Conservation (phyloP, 2,113 vertebrate species). For the Phaethon lepturus region DNA sequence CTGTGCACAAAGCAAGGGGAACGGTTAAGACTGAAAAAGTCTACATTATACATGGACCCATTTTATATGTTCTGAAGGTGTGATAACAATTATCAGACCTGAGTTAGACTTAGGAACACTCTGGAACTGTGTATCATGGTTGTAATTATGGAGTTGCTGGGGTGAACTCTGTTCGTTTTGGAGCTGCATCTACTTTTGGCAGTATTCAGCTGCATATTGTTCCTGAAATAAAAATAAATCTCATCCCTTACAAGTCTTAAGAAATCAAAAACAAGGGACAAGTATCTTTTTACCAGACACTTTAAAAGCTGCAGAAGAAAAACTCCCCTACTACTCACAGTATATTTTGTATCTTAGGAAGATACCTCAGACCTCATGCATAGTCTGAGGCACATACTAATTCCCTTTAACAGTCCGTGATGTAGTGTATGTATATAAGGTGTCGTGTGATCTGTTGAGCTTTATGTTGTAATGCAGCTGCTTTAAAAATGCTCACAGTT, state of each 20-base stretch:
- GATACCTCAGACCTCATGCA: too few relatives aligned
- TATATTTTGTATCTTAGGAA: not conserved
- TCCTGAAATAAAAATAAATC: not conserved
- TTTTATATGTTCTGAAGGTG: not conserved
- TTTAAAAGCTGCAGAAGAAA: not conserved
- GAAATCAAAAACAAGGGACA: not conserved
- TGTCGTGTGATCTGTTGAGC: not conserved
- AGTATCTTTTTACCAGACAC: not conserved
- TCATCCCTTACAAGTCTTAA: not conserved
- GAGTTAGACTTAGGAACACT: not conserved
- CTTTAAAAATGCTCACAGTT: not conserved
- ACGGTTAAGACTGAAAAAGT: not conserved
- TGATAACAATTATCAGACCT: not conserved
- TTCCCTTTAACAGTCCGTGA: not conserved
- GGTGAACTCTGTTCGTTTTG: not conserved
- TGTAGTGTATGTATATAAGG: not conserved
- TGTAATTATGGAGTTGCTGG: not conserved
- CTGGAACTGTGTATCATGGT: not conserved
- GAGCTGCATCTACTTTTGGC: not conserved
- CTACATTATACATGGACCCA: not conserved
- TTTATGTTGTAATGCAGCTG: not conserved
- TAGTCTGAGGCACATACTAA: not conserved
- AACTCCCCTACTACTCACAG: not conserved
- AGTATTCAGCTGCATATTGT: not conserved
- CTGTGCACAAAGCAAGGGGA: accelerated